Base-by-base conservation (phyloP, 2,888 invertebrate genomes). In the Andrena hattorfiana region DNA sequence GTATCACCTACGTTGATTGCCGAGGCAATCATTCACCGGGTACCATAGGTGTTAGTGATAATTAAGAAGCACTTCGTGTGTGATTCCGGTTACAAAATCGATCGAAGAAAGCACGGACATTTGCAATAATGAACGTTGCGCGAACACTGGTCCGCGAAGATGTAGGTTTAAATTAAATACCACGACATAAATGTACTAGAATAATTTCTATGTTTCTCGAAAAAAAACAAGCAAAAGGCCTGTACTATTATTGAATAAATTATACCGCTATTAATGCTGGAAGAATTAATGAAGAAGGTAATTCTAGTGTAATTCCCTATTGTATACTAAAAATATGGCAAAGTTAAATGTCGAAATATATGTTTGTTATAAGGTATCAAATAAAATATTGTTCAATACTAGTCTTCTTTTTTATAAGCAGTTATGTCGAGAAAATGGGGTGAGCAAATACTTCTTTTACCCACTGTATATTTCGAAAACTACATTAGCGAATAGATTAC, bases 1-100 rank as follows among this genome's bases (percentile, higher is more conserved):
- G 59, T 48, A 76, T 75, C 71, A 23, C 49, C 68, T 78, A 79
- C 79, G 72, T 85, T 81, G 66, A 80, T 71, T 66, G 77, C 20
- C 35, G 66, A 30, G 68, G 62, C 51, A 70, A 85, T 80, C 80
- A 56, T 71, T 72, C 70, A 66, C 64, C 63, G 62, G 51, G 42
- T 68, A 28, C 56, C 67, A 32, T 30, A 32, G 54, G 42, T 80
- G 66, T 71, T 62, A 63, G 20, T 32, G 30, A 67, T 76, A 67
- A 67, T 63, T 71, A 80, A 59, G 64, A 77, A 63, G 23, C 66
- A 13, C 67, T 13, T 42, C 42, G 42, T 67, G 59, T 3, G 42
- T 23, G 49, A 49, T n/a, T 56, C 23, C 20, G 62, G 26, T 68
- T 63, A 62, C 62, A 64, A 75, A 56, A 69, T 63, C 78, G 30